These are phyloP conservation scores for Lutjanus argentimaculatus DNA, from an alignment of 2,797 vertebrate species.

Conservation along the genomic window DNA sequence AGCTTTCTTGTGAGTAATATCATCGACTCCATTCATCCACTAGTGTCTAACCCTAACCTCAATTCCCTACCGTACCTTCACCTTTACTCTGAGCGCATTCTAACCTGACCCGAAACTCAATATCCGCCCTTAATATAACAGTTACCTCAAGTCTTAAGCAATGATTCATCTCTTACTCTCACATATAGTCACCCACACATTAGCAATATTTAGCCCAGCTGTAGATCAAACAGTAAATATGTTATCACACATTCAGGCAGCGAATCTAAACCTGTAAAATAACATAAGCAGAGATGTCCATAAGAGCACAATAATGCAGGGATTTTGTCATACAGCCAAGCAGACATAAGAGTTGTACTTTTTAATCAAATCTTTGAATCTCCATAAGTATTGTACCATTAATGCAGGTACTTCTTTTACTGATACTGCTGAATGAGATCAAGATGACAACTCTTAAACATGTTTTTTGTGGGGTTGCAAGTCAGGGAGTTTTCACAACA, in stretches of 20 bases:
- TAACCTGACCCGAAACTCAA: slow-evolving; percentile 3
- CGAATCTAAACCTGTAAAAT: background rate
- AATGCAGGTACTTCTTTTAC: background rate
- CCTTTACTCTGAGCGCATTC: slow-evolving; percentile 9
- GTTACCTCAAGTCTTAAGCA: background rate
- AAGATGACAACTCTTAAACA: no score
- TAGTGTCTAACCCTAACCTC: slow-evolving; percentile 6
- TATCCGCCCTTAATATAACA: slow-evolving; percentile 9
- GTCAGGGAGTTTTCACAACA: no score
- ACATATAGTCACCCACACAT: background rate
- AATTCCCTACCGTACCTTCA: slow-evolving; percentile 40
- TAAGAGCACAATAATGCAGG: background rate
- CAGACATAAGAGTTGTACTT: background rate
- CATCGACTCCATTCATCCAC: background rate
- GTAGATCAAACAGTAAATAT: background rate
- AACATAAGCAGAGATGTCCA: background rate
- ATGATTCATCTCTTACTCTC: background rate
- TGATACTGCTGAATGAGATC: background rate
- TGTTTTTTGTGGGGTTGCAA: no score
- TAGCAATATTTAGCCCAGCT: background rate
- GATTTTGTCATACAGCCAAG: no score
- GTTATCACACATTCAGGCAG: background rate
- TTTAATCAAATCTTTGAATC: no score
- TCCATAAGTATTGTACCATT: no score
- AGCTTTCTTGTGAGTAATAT: background rate